These are phyloP conservation scores for Punctoribates punctum DNA, from an alignment of 2,888 invertebrate species.

Conservation along the genomic window DNA sequence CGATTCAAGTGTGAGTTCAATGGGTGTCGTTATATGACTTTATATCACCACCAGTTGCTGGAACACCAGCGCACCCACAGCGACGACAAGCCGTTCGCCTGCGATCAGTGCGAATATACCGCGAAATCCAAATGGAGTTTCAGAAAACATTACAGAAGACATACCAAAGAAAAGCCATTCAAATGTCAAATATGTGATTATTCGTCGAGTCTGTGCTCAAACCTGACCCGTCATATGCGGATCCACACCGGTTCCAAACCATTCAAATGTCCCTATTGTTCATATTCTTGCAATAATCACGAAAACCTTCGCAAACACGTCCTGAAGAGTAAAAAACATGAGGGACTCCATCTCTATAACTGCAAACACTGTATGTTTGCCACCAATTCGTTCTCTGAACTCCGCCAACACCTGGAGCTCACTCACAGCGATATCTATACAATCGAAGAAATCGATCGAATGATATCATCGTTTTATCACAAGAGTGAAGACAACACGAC, in stretches of 20 bases:
- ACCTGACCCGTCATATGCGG: neutral
- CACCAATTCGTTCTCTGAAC: neutral
- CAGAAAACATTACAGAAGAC: neutral
- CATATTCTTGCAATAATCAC: conserved; percentile 8
- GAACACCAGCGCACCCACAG: conserved; percentile 7
- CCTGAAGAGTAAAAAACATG: neutral
- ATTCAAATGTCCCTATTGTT: neutral
- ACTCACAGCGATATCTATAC: neutral
- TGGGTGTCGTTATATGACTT: conserved; percentile 3
- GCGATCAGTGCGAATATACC: neutral
- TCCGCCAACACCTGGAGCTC: neutral
- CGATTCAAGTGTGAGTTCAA: neutral
- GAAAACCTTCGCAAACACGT: conserved; percentile 1
- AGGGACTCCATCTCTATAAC: neutral
- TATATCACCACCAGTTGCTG: conserved; percentile 5
- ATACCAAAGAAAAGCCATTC: neutral
- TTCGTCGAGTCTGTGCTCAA: neutral
- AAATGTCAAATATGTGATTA: neutral
- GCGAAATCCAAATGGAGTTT: neutral
- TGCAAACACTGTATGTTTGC: neutral
- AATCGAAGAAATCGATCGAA: neutral
- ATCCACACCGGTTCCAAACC: neutral
- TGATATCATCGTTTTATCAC: neutral
- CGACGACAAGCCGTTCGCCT: neutral
- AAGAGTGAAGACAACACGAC: conserved; percentile 1